Base-by-base conservation (phyloP, 2,797 vertebrate genomes). In the Salmo trutta region DNA sequence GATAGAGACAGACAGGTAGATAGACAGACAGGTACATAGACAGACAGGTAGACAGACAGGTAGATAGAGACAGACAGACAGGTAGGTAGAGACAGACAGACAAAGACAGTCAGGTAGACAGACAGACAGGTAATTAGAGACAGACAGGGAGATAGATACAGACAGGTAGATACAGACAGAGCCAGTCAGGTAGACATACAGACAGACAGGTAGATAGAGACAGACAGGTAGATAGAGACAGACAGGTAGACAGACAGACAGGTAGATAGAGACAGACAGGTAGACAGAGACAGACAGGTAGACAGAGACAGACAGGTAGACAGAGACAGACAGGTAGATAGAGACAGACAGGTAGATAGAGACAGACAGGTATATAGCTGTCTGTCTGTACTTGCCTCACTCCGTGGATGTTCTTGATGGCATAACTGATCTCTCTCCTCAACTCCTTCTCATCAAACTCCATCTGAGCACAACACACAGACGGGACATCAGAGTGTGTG, bases 331-430 rank as follows among this genome's bases (percentile, higher is more conserved):
- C 41, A 10, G 36, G 2, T 2, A 47, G 8, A 47, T 2, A 47
- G 41, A 41, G 1, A 41, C 0, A 41, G 7, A 6, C 1, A 47
- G 33, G 1, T 5, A 36, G 33, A 36, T 7, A 7, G 33, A 36
- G 41, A 47, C 41, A 47, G 10, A 47, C 41, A 47, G 41, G 41
- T 3, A 47, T 0, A 47, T 0, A 10, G 7, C 36, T 41, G 36
- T 41, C 36, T 41, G 36, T 41, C 36, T 79, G 33, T 68, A 92
- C 95, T 95, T 95, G 96, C 97, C 97, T 98, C 87, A 99, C 96
- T 29, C 98, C 98, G 0, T 99, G 97, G 89, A 99, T 99, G 92
- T 99, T 99, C 90, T 98, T 98, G 86, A 99, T 99, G 74, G 98
- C 98, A 0, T 99, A 99, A 87, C 97, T 99, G 86, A 99, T 99